A percentile compares a stretch with the other conserved stretches of the same genome.
These are phyloP conservation scores for Callosobruchus maculatus DNA, from an alignment of 2,888 invertebrate genomes.

Conservation along the genomic window DNA sequence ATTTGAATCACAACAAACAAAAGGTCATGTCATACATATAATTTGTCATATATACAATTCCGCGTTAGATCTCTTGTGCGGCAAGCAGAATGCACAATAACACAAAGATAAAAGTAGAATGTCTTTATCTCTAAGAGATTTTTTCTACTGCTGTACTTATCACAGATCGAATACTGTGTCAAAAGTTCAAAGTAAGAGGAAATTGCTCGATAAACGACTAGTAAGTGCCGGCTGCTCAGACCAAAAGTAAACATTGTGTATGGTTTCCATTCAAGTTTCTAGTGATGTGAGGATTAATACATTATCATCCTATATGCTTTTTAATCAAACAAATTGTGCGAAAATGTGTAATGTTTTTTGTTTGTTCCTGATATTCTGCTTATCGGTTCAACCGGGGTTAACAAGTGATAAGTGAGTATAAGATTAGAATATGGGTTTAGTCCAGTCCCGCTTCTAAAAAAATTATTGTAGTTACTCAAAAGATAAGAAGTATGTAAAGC, in stretches of 20 bases:
- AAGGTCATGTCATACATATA: background rate
- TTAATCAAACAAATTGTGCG: background rate
- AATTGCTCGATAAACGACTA: background rate
- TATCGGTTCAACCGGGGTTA: background rate
- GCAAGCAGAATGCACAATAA: background rate
- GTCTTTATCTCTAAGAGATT: background rate
- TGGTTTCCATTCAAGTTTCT: background rate
- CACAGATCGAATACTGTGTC: background rate
- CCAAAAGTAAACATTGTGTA: background rate
- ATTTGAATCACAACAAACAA: background rate
- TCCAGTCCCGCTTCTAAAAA: no score
- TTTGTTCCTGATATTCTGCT: background rate
- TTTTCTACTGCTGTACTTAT: background rate
- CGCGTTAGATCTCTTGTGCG: background rate
- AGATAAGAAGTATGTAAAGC: no score
- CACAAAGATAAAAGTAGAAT: background rate
- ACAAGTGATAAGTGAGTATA: background rate
- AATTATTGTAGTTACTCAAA: no score
- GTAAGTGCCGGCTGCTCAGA: background rate
- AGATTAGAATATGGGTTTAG: background rate
- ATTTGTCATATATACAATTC: background rate
- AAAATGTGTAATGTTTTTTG: background rate
- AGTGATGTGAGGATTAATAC: background rate
- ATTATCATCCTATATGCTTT: background rate
- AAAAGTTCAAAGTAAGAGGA: background rate